Evolutionary conservation across 2,888 invertebrate genomes (phyloP), one percentile per base, ranked within the genome.

Genomic region (Neocrepidodera transversa): DNA sequence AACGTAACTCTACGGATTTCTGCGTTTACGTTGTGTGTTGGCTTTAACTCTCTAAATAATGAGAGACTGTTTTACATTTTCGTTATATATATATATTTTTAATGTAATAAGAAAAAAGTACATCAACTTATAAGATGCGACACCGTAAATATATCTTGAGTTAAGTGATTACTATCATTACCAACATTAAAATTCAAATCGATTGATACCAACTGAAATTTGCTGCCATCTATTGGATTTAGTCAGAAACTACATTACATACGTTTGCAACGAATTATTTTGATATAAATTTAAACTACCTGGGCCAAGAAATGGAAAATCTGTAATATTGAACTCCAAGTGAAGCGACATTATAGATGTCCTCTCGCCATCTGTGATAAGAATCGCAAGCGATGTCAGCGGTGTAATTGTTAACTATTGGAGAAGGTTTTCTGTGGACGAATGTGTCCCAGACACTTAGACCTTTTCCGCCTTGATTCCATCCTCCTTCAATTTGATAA

Each of bases 341-440:
- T 10, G 81, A 71, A 47, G 79, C 81, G 53, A 87, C 70, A 49
- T 86, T 72, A 18, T 75, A 70, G 0, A 87, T 83, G 66, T 90
- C 89, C 16, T 85, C 82, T 65, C 81, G 80, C 72, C 82, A 85
- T 63, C 77, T 81, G 74, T 87, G 84, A 74, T 87, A 89, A 28
- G 87, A 87, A 72, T 89, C 86, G 26, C 87, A 86, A 0, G 90
- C 87, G 0, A 87, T 80, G 63, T 90, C 87, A 0, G 84, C 88
- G 49, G 83, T 88, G 71, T 52, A 47, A 6, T 58, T 47, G 53
- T 65, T 56, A 4, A 7, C 16, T n/a, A 53, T 23, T 0, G 80
- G 70, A 1, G 85, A 82, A 0, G 83, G 82, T 40, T 80, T 68
- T 16, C 48, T 55, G 66, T 87, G 87, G 0, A 84, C 83, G 67